Base-by-base conservation (phyloP, 2,113 vertebrate species). In the Gasterosteus nipponicus region DNA sequence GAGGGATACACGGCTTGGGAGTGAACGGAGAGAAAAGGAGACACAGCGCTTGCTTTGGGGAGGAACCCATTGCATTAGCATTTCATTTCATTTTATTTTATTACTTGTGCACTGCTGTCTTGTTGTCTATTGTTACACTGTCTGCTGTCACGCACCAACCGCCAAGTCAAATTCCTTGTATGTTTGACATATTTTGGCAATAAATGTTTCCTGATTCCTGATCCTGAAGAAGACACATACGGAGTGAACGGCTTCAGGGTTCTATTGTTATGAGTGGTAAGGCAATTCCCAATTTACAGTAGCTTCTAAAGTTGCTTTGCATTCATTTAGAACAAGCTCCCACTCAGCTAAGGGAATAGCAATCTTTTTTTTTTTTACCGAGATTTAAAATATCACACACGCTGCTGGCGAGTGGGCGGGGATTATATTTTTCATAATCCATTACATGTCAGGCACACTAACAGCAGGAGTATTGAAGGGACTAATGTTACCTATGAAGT, bases 361-460 rank as follows among this genome's bases (percentile, higher is more conserved):
- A 83, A 83, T 86, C 65, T 75, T 69, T 73, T 81, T 74, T 85
- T 59, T 83, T 60, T 85, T 84, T 73, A 41, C 64, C 56, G 70
- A 78, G 68, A 78, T 85, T 79, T 85, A 72, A 66, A 26, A 84
- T 76, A 83, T 68, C 67, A 49, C 38, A 77, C 53, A 65, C n/a
- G 41, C 58, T 7, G 42, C 65, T 75, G 72, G 56, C 77, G 62
- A 69, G 79, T 73, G 78, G 70, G 75, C 8, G 33, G 83, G 75
- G 82, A 86, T 88, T 88, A 85, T 63, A 81, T 82, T 75, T 83
- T 79, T 70, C 58, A 70, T 83, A 86, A 88, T 88, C 79, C 77
- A 75, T 69, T 77, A 71, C 71, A 65, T 84, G 71, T 71, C 77
- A 80, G 47, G 69, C 73, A 73, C 18, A 80, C 54, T 10, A 69